Percentiles rank a stretch among this genome's conserved stretches.
Evolutionary conservation across 92 coral and sea anemone species (phyloP).

Genomic region (Galaxea fascicularis): DNA sequence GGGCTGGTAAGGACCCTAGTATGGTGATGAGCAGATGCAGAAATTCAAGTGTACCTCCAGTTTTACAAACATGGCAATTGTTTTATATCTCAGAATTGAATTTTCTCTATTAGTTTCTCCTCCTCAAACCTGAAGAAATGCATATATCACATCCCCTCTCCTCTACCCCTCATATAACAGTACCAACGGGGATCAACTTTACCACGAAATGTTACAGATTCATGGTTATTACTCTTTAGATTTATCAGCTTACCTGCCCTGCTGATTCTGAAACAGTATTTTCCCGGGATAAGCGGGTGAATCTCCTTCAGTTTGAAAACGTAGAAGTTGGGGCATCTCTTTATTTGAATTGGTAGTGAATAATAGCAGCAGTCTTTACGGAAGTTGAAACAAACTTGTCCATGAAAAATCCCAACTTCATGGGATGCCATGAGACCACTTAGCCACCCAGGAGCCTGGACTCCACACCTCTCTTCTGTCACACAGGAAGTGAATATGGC

Average conservation of each 20-base stretch:
- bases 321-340: conserved; percentile 24
- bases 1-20: no score
- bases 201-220: no score
- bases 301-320: conserved; percentile 20
- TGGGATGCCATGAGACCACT: conserved; percentile 51
- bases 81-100: no score
- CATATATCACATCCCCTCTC: no score
- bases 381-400: conserved; percentile 24
- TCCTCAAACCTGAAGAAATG: no score
- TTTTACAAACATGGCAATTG: no score
- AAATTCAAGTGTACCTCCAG: no score
- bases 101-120: no score
- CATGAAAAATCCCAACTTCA: conserved; percentile 39
- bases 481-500: conserved; percentile 13
- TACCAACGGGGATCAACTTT: no score
- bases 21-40: no score
- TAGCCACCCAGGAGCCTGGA: conserved; percentile 67
- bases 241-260: neutral
- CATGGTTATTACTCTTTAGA: no score
- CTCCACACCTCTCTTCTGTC: conserved; percentile 28
- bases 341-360: conserved; percentile 25
- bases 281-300: conserved; percentile 6
- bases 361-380: conserved; percentile 21
- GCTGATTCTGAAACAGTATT: conserved; percentile 5
- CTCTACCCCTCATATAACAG: no score